These are phyloP conservation scores for Lates calcarifer DNA, from an alignment of 2,113 vertebrate genomes.

Conservation along the genomic window DNA sequence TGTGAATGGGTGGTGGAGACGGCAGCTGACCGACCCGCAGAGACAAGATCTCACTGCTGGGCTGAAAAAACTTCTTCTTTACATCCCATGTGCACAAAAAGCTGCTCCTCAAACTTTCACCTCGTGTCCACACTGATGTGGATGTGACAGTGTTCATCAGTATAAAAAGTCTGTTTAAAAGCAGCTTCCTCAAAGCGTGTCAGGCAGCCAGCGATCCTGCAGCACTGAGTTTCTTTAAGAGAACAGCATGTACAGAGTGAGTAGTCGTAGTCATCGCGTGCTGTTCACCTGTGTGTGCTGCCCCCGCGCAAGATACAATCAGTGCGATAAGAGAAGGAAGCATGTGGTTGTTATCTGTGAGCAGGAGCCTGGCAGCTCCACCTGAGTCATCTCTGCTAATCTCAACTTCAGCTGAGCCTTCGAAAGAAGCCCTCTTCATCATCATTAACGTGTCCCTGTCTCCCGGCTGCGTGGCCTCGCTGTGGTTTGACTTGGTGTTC, in stretches of 20 bases:
- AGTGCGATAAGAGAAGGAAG: conserved; percentile 52
- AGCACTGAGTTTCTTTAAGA: not conserved
- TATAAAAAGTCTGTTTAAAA: not conserved
- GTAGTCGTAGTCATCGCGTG: conserved; percentile 13
- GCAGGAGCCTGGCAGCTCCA: conserved; percentile 21
- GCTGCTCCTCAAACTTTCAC: not conserved
- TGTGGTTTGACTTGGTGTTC: not conserved
- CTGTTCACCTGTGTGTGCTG: conserved; percentile 12
- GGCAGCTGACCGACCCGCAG: conserved; percentile 3
- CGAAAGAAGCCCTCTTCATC: not conserved
- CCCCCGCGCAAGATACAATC: conserved; percentile 50
- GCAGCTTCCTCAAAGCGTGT: not conserved
- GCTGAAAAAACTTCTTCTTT: not conserved
- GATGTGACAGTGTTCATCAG: not conserved
- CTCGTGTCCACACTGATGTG: no score
- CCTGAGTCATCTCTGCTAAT: conserved; percentile 40
- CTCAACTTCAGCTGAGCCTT: conserved; percentile 1
- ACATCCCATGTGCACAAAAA: not conserved
- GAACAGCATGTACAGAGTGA: conserved; percentile 20
- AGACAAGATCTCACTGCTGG: not conserved
- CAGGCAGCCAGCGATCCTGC: not conserved
- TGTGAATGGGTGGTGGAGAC: conserved; percentile 38
- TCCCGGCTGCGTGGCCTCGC: not conserved
- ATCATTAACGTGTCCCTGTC: not conserved
- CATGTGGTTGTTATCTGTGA: conserved; percentile 51